A percentile compares a stretch with the other conserved stretches of the same genome.
Conservation (phyloP, 2,888 invertebrate species). For the Altica lythri region DNA sequence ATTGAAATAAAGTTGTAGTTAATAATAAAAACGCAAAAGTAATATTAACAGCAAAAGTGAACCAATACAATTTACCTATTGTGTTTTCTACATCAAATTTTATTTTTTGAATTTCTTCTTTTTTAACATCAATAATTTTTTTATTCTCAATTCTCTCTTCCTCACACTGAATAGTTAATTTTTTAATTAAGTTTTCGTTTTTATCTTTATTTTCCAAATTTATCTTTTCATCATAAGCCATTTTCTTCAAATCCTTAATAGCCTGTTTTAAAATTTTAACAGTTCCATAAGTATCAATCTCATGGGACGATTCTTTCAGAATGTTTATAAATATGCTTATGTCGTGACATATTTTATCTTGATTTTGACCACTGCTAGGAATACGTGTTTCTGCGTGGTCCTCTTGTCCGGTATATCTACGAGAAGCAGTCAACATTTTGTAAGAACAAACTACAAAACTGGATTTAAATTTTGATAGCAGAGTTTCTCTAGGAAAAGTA, state of each 20-base stretch:
- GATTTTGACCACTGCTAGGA: slow-evolving; percentile 31
- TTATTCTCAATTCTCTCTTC: slow-evolving; percentile 36
- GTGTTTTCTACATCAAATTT: slow-evolving; percentile 39
- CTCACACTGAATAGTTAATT: slow-evolving; percentile 32
- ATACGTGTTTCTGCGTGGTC: slow-evolving; percentile 38
- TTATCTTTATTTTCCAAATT: background rate
- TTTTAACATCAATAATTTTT: slow-evolving; percentile 37
- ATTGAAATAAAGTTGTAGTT: no score
- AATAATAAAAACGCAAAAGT: no score
- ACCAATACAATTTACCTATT: no score
- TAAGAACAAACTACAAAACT: no score
- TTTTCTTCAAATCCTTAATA: slow-evolving; percentile 24
- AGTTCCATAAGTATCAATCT: slow-evolving; percentile 25
- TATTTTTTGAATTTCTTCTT: slow-evolving; percentile 38
- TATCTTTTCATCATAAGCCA: slow-evolving; percentile 1
- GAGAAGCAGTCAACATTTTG: background rate
- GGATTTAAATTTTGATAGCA: no score
- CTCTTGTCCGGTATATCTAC: slow-evolving; percentile 38
- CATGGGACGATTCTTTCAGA: slow-evolving; percentile 31
- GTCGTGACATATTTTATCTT: slow-evolving; percentile 42
- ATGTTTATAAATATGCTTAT: slow-evolving; percentile 36
- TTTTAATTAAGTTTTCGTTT: slow-evolving; percentile 25
- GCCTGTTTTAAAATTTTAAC: slow-evolving; percentile 17
- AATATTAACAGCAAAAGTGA: no score
- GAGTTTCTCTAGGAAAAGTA: background rate